Base-by-base conservation (phyloP, 2,113 vertebrate species). In the Buteo buteo region DNA sequence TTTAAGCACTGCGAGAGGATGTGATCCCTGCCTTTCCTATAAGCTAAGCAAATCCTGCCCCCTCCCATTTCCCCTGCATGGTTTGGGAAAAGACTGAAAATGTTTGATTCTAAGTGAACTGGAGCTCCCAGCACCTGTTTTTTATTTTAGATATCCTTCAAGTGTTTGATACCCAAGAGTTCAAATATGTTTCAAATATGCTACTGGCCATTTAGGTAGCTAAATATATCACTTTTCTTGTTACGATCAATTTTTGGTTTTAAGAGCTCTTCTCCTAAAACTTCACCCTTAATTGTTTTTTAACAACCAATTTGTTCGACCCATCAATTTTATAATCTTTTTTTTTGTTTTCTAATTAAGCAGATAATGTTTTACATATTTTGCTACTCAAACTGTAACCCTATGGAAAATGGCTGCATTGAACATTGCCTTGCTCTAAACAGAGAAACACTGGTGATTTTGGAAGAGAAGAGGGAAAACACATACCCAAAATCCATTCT, bases 281-380 rank as follows among this genome's bases (percentile, higher is more conserved):
- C 61, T 65, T 84, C 44, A 79, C 34, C 44, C 61, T 29, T 94
- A 85, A 96, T 86, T 72, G 66, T 38, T 92, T 94, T 96, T 91
- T 95, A 96, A 95, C 89, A 94, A 58, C 62, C 81, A 72, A 85
- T 96, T 94, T 95, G 83, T 73, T 96, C 42, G 6, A 89, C 38
- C n/a, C 83, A 94, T 96, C 81, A 91, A 90, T 94, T 97, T 94
- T 88, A 95, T 47, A 80, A 49, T 80, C 74, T 34, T 82, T 50
- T 54, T 54, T 67, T 90, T 89, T 95, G 76, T 93, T 93, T 94
- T 77, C 70, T 85, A 96, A 95, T 93, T 94, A 93, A 89, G 82
- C 29, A 77, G 54, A 91, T 77, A 91, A 5, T 87, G 84, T 91
- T 91, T 96, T 91, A 96, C 38, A 65, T 85, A 82, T 96, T 90